Conservation (phyloP, 2,888 invertebrate species). For the Digitonthophagus gazella region DNA sequence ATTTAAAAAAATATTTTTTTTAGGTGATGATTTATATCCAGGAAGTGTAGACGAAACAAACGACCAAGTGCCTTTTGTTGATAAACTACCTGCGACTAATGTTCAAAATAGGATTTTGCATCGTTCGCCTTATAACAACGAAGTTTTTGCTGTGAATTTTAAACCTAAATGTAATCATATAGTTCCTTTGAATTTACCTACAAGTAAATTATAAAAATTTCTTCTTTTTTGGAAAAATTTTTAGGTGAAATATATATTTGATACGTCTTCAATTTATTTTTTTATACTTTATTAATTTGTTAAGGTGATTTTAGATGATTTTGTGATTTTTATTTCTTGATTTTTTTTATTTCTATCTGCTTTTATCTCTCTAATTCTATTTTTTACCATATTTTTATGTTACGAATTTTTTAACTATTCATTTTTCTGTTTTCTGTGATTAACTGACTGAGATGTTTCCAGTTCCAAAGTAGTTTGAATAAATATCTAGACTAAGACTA, state of each 20-base stretch:
- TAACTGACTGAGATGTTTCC: no score
- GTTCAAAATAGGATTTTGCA: conserved; percentile 38
- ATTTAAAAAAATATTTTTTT: conserved; percentile 35
- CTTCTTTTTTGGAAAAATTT: background rate
- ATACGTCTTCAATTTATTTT: background rate
- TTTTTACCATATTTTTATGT: no score
- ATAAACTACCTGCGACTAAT: conserved; percentile 43
- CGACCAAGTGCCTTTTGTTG: conserved; percentile 38
- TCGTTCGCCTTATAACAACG: conserved; percentile 31
- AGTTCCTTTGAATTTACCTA: conserved; percentile 31
- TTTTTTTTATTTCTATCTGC: no score
- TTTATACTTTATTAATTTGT: conserved; percentile 19
- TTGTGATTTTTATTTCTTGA: no score
- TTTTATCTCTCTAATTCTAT: no score
- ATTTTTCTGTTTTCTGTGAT: no score
- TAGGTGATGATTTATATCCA: conserved; percentile 58
- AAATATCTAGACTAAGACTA: no score
- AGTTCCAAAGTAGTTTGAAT: no score
- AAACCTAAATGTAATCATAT: conserved; percentile 38
- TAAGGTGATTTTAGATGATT: no score
- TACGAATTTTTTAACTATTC: no score
- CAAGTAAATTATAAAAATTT: conserved; percentile 21
- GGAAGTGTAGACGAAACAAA: conserved; percentile 41
- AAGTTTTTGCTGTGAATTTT: conserved; percentile 36
- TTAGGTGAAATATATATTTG: background rate